A percentile compares a stretch with the other conserved stretches of the same genome.
Conservation (phyloP, 2,888 invertebrate genomes). For the Tholera decimalis region DNA sequence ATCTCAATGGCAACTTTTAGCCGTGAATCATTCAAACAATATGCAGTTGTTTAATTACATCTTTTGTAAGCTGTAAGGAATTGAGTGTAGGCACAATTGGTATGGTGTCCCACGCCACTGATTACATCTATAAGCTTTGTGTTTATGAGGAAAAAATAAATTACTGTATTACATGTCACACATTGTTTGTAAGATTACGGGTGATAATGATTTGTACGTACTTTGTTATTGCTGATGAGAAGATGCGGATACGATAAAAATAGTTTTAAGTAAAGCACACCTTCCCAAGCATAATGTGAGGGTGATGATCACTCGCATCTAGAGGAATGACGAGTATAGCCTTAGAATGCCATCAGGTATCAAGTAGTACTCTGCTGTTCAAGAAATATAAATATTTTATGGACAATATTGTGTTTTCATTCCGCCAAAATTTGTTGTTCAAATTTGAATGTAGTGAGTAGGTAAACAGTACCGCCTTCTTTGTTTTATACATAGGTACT, state of each 20-base stretch:
- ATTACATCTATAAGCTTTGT: slow-evolving; percentile 50
- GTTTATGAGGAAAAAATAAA: slow-evolving; percentile 29
- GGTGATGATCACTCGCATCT: background rate
- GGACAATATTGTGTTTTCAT: too few relatives aligned
- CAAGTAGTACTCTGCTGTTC: too few relatives aligned
- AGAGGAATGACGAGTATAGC: background rate
- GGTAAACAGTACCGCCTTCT: too few relatives aligned
- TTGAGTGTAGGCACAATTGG: slow-evolving; percentile 61
- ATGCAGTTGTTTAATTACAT: slow-evolving; percentile 58
- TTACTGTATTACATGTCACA: slow-evolving; percentile 36
- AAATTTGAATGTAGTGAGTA: too few relatives aligned
- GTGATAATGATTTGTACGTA: slow-evolving; percentile 2
- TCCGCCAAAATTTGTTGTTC: too few relatives aligned
- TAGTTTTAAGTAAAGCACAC: background rate
- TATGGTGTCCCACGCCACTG: slow-evolving; percentile 60
- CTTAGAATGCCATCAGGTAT: too few relatives aligned
- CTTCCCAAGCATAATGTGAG: background rate
- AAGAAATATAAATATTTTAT: too few relatives aligned
- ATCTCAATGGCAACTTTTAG: slow-evolving; percentile 62
- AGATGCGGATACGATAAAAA: background rate
- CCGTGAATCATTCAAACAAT: slow-evolving; percentile 64
- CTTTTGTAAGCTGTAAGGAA: slow-evolving; percentile 58
- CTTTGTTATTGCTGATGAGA: background rate
- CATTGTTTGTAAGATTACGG: background rate
- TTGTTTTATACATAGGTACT: too few relatives aligned